Percentiles rank a stretch among this genome's conserved stretches.
phyloP scores from a whole-genome alignment of 2,797 vertebrate genomes.

The Ptychadena robeensis region DNA sequence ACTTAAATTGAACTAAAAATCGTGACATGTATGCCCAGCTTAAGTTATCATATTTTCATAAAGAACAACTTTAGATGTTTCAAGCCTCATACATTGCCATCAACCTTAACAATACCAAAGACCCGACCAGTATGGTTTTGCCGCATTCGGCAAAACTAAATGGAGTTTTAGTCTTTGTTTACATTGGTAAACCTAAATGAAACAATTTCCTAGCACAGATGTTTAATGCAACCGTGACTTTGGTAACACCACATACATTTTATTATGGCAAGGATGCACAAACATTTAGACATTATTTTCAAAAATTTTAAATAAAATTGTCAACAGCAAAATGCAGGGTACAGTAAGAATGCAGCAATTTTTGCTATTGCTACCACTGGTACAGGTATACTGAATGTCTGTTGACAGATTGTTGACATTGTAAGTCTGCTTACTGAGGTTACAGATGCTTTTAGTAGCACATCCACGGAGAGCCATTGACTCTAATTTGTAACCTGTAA shows the following conservation, averaged over 20 bases:
- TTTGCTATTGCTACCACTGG: not conserved
- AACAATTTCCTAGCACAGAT: no score
- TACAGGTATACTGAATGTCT: not conserved
- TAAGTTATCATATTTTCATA: no score
- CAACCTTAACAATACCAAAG: no score
- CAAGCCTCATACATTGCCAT: no score
- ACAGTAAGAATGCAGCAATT: not conserved
- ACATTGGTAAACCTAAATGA: no score
- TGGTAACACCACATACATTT: not conserved
- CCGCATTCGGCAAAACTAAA: no score
- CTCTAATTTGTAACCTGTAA: not conserved
- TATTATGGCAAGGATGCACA: not conserved
- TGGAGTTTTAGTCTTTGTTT: no score
- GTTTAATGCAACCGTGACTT: not conserved
- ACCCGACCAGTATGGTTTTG: no score
- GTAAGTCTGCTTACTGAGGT: not conserved
- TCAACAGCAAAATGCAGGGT: not conserved
- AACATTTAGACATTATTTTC: not conserved
- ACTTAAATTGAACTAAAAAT: no score
- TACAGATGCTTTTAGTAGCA: conserved; percentile 8
- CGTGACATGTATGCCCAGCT: no score
- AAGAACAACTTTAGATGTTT: no score
- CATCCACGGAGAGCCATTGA: not conserved
- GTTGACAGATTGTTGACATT: not conserved
- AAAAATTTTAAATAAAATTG: not conserved